Evolutionary conservation across 2,113 vertebrate species (phyloP), one percentile per base, ranked within the genome.

Genomic region (Percina caprodes): DNA sequence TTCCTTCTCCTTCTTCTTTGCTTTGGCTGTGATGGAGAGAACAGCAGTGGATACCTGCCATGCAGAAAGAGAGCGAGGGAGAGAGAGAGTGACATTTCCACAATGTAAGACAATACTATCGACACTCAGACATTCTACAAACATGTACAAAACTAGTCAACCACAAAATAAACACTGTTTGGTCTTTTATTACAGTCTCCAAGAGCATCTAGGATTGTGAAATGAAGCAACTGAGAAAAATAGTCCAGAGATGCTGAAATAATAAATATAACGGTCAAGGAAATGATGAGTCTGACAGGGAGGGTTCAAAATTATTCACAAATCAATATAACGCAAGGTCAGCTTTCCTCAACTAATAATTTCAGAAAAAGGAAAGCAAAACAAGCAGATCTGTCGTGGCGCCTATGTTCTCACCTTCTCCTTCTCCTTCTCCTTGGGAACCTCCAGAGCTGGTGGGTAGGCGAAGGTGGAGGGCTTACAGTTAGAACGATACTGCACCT

Each of bases 1-100:
- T 74, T 99, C 98, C 91, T 99, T 99, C 86, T 99, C 98, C 87
- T 99, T 99, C 94, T 99, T 99, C 95, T 99, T 99, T 83, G 98
- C 98, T 92, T 99, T 99, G 87, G 98, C 98, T 48, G 98, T 99
- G 94, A 99, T 99, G 91, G 98, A 99, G 73, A 99, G 94, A 88
- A 99, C 98, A 66, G 98, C 98, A 3, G 98, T 99, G 74, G 98
- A 99, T 88, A 99, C 98, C 98, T 99, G 70, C 83, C 61, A 91
- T 10, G 72, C 79, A 68, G 19, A 83, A 21, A 73, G 24, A 73
- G 16, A 33, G 3, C 42, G 15, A 67, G 46, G 69, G 15, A 21
- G 51, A 35, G 35, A 9, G 35, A 35, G 19, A 35, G 45, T 89
- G 78, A 82, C 5, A 0, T 89, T 87, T 69, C 61, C 59, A 85